Evolutionary conservation across 2,888 invertebrate species (phyloP).

Genomic region (Ochlodes sylvanus): DNA sequence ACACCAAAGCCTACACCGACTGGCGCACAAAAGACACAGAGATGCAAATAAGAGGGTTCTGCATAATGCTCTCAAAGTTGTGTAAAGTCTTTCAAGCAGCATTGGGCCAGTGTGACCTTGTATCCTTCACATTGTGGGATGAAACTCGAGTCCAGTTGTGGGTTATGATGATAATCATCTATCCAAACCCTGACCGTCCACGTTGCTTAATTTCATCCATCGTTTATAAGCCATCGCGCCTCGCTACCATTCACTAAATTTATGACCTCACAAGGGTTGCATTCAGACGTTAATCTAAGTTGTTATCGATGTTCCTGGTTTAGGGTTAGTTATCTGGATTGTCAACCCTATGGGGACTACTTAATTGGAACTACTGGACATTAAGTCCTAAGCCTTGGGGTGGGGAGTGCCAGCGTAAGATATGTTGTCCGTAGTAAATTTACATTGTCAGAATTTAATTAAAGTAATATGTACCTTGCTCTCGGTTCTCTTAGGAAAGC

Average conservation of each 20-base stretch:
- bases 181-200: too few relatives aligned
- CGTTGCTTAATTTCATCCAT: too few relatives aligned
- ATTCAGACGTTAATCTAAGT: not conserved
- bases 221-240: too few relatives aligned
- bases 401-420: not conserved
- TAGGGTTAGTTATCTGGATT: not conserved
- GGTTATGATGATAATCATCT: too few relatives aligned
- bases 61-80: too few relatives aligned
- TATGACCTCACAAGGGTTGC: not conserved
- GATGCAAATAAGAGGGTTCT: too few relatives aligned
- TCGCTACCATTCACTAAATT: not conserved
- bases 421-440: not conserved
- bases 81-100: too few relatives aligned
- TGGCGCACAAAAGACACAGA: too few relatives aligned
- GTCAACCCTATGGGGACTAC: conserved; percentile 16
- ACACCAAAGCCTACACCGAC: too few relatives aligned
- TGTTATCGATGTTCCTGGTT: not conserved
- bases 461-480: not conserved
- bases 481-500: not conserved
- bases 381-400: conserved; percentile 18
- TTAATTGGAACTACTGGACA: conserved; percentile 9
- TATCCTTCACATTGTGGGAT: too few relatives aligned
- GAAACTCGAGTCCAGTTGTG: too few relatives aligned
- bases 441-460: conserved; percentile 5
- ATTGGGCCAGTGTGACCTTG: too few relatives aligned